Evolutionary conservation across 1,140 invertebrate species (phyloP).

Genomic region (Aphis craccivora): DNA sequence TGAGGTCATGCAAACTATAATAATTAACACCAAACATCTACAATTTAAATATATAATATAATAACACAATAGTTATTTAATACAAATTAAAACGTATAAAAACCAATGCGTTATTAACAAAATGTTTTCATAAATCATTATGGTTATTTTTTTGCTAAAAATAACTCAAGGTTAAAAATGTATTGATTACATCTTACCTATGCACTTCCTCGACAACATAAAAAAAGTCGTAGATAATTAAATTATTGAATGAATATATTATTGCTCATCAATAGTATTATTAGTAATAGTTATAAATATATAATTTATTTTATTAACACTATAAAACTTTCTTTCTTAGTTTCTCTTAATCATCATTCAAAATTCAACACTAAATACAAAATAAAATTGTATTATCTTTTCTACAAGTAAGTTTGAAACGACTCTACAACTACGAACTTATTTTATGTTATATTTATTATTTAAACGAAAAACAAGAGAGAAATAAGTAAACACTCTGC

Average conservation of each 20-base stretch:
- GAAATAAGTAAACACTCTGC: no score
- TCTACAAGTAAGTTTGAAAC: background rate
- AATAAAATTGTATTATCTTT: background rate
- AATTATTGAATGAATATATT: background rate
- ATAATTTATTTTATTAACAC: background rate
- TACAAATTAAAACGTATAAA: background rate
- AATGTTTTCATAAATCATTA: slow-evolving; percentile 10
- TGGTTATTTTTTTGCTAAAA: background rate
- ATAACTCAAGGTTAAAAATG: background rate
- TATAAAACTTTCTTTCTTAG: background rate
- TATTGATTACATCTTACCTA: background rate
- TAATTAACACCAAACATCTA: background rate
- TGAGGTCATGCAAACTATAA: background rate
- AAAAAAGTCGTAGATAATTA: background rate
- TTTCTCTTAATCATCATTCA: background rate
- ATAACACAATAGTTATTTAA: background rate
- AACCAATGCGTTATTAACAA: background rate
- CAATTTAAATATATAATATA: background rate
- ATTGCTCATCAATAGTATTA: background rate
- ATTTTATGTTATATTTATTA: background rate
- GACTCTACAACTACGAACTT: background rate
- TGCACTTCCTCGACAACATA: background rate
- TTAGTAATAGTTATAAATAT: background rate
- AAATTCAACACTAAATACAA: background rate
- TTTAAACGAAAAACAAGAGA: background rate